Conservation (phyloP, 2,888 invertebrate species). For the Myopa testacea region DNA sequence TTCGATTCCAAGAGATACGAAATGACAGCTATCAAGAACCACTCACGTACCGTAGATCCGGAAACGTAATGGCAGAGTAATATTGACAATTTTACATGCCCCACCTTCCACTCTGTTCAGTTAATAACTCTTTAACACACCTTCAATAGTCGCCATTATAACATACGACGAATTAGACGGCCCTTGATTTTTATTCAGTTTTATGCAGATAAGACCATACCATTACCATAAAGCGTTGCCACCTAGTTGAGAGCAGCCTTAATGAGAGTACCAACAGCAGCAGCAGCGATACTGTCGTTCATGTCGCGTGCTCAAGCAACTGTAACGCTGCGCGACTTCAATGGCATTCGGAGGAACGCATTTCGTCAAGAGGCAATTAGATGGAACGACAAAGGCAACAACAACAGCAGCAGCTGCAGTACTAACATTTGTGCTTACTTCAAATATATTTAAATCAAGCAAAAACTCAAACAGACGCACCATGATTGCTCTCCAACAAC, state of each 20-base stretch:
- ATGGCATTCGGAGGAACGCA: slow-evolving; percentile 41
- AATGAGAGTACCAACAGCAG: background rate
- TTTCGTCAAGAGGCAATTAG: slow-evolving; percentile 42
- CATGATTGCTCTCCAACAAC: slow-evolving; percentile 30
- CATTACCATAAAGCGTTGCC: too few species aligned
- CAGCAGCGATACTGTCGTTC: slow-evolving; percentile 22
- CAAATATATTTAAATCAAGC: slow-evolving; percentile 10
- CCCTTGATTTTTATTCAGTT: too few species aligned
- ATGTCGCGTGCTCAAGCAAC: slow-evolving; percentile 60
- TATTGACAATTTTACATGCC: too few species aligned
- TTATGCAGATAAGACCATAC: too few species aligned
- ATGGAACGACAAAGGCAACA: background rate
- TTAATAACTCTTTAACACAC: too few species aligned
- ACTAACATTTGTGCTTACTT: background rate
- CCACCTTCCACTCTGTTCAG: too few species aligned
- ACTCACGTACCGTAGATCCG: too few species aligned
- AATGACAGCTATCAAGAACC: too few species aligned
- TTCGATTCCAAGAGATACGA: too few species aligned
- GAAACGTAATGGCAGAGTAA: too few species aligned
- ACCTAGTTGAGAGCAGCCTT: background rate
- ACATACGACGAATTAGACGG: too few species aligned
- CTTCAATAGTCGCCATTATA: too few species aligned
- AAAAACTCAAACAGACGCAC: slow-evolving; percentile 12
- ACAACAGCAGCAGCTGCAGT: slow-evolving; percentile 4
- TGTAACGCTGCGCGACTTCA: slow-evolving; percentile 51